Conservation (phyloP, 2,113 vertebrate genomes). For the Paramisgurnus dabryanus region DNA sequence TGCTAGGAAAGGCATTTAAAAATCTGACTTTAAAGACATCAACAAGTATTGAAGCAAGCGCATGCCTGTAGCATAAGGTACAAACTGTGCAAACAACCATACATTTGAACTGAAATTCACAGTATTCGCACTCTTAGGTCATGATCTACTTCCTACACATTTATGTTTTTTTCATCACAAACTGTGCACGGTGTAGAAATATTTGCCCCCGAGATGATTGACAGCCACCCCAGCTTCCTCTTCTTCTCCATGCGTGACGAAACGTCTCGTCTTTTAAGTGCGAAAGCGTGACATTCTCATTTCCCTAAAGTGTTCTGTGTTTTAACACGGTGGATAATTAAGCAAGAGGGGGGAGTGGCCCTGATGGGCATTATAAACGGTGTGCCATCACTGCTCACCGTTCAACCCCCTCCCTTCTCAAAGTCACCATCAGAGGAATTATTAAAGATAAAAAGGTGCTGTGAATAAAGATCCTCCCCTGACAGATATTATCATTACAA, state of each 20-base stretch:
- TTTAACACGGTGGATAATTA: constrained; percentile 91
- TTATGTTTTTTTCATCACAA: constrained; percentile 23
- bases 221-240: constrained; percentile 27
- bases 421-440: constrained; percentile 94
- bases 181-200: constrained; percentile 44
- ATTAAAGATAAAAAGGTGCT: constrained; percentile 95
- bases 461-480: constrained; percentile 79
- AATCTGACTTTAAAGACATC: not conserved
- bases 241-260: constrained; percentile 58
- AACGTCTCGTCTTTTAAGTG: constrained; percentile 86
- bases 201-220: constrained; percentile 39
- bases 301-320: constrained; percentile 87
- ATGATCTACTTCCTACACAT: not conserved
- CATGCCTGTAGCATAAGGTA: not conserved
- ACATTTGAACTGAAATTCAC: not conserved
- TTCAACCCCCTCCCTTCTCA: constrained; percentile 72
- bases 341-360: constrained; percentile 84
- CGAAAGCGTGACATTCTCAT: constrained; percentile 88
- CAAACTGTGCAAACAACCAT: not conserved
- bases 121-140: not conserved
- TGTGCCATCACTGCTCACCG: constrained; percentile 78
- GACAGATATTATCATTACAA: constrained; percentile 89
- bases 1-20: too few species aligned
- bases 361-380: constrained; percentile 97
- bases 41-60: not conserved